Evolutionary conservation across 2,888 invertebrate genomes (phyloP).

Genomic region (Phragmatobia fuliginosa): DNA sequence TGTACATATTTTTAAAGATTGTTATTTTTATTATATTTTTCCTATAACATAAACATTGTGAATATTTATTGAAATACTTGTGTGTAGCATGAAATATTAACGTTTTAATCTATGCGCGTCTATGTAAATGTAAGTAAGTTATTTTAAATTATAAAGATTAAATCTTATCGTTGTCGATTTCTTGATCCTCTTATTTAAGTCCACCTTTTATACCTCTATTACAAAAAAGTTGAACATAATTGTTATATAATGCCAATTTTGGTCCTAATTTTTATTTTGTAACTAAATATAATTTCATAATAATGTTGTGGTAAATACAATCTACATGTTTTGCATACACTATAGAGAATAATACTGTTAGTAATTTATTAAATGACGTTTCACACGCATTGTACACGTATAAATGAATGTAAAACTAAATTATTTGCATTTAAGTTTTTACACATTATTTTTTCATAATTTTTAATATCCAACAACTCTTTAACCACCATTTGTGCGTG

Average conservation of each 20-base stretch:
- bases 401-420: neutral
- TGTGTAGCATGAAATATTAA: constrained; percentile 31
- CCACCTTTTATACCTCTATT: constrained; percentile 24
- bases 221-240: constrained; percentile 25
- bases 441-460: neutral
- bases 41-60: constrained; percentile 18
- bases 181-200: constrained; percentile 34
- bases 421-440: neutral
- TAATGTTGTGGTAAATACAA: constrained; percentile 10
- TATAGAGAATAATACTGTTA: constrained; percentile 11
- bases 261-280: constrained; percentile 47
- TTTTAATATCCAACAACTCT: neutral
- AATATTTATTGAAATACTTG: constrained; percentile 27
- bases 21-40: constrained; percentile 20
- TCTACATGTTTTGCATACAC: constrained; percentile 26
- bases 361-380: neutral
- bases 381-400: neutral
- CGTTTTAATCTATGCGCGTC: constrained; percentile 7
- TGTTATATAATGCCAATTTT: constrained; percentile 50
- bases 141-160: constrained; percentile 29
- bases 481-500: neutral
- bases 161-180: constrained; percentile 29
- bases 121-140: constrained; percentile 11
- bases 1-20: constrained; percentile 27
- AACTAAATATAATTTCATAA: constrained; percentile 4